phyloP scores from a whole-genome alignment of 2,888 invertebrate genomes.

The Nomada fabriciana region DNA sequence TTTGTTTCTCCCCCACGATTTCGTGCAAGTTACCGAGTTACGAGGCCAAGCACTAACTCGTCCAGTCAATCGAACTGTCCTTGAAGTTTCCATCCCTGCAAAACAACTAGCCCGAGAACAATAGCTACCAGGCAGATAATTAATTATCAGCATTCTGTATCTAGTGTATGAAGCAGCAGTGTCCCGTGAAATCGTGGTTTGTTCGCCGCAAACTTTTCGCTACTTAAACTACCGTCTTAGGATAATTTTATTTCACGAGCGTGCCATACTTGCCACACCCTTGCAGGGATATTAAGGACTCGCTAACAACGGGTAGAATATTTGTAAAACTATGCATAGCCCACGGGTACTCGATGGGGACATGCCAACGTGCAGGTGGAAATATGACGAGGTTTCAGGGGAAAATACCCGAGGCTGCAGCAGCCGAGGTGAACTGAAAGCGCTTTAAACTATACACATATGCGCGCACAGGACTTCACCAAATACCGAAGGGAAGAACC shows the following conservation, averaged over 20 bases:
- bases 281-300: slow-evolving; percentile 74
- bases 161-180: not conserved
- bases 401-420: slow-evolving; percentile 76
- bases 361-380: slow-evolving; percentile 71
- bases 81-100: slow-evolving; percentile 15
- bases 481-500: slow-evolving; percentile 28
- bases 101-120: slow-evolving; percentile 1
- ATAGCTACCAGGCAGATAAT: slow-evolving; percentile 36
- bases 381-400: slow-evolving; percentile 77
- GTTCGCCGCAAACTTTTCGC: slow-evolving; percentile 37
- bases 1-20: slow-evolving; percentile 1
- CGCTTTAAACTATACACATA: slow-evolving; percentile 70
- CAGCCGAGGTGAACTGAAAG: slow-evolving; percentile 72
- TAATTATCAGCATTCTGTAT: slow-evolving; percentile 43
- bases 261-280: slow-evolving; percentile 23
- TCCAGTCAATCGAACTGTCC: slow-evolving; percentile 4
- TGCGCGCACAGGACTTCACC: not conserved
- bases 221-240: slow-evolving; percentile 28
- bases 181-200: not conserved
- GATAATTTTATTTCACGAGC: slow-evolving; percentile 59
- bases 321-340: slow-evolving; percentile 82
- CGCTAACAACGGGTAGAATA: slow-evolving; percentile 77
- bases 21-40: not conserved
- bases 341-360: slow-evolving; percentile 71
- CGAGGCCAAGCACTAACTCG: not conserved